Evolutionary conservation across 2,888 invertebrate genomes (phyloP).

Genomic region (Melitaea athalia): DNA sequence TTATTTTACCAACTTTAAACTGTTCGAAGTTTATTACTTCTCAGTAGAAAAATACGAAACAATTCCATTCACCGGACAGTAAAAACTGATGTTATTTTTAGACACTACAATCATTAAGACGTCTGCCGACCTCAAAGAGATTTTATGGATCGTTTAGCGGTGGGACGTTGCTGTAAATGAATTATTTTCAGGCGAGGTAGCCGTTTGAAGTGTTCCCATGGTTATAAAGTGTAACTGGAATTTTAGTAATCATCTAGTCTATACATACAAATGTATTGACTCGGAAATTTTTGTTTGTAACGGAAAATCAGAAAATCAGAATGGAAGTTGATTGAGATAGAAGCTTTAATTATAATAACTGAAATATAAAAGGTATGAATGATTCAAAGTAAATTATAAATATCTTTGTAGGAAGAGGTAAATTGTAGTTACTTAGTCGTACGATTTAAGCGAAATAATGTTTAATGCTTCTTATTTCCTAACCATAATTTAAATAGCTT

Average conservation of each 20-base stretch:
- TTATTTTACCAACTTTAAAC: background rate
- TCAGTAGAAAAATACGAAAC: constrained; percentile 28
- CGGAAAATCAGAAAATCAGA: too few species aligned
- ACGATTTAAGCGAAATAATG: background rate
- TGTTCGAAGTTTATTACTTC: background rate
- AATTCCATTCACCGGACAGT: constrained; percentile 38
- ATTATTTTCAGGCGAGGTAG: constrained; percentile 54
- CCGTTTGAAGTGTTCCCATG: constrained; percentile 47
- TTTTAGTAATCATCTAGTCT: constrained; percentile 12
- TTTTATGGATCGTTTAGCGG: constrained; percentile 63
- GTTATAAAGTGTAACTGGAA: constrained; percentile 27
- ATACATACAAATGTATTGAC: too few species aligned
- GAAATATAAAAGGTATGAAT: too few species aligned
- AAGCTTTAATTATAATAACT: too few species aligned
- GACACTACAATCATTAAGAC: constrained; percentile 54
- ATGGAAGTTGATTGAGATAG: too few species aligned
- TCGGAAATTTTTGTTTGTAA: too few species aligned
- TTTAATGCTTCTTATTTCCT: background rate
- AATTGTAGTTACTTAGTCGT: too few species aligned
- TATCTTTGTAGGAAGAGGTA: too few species aligned
- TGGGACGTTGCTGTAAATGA: constrained; percentile 53
- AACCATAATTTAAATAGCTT: background rate
- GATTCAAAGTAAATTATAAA: too few species aligned
- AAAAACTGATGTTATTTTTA: constrained; percentile 43
- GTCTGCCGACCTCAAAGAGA: constrained; percentile 59